phyloP scores from a whole-genome alignment of 2,888 invertebrate species.

The Dioctria rufipes region DNA sequence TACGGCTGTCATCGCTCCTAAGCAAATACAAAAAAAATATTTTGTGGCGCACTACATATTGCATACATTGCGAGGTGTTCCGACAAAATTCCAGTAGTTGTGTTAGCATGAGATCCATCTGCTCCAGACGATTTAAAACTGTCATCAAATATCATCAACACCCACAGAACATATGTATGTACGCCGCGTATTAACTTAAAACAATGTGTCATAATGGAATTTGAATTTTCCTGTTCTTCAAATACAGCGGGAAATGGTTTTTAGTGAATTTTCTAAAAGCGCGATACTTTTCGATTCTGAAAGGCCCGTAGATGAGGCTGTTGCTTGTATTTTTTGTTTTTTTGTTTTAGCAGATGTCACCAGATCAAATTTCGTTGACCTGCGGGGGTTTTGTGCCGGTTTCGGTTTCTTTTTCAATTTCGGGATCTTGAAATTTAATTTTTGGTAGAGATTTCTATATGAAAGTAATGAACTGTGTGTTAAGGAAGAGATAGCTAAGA shows the following conservation, averaged over 20 bases:
- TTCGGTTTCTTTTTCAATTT: background rate
- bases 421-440: background rate
- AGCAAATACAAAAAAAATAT: background rate
- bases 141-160: conserved; percentile 18
- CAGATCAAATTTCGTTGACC: conserved; percentile 17
- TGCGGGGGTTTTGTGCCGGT: background rate
- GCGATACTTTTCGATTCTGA: no score
- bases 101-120: background rate
- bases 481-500: no score
- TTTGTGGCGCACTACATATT: background rate
- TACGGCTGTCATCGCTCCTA: background rate
- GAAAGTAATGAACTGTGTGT: no score
- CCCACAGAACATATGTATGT: no score
- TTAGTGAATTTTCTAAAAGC: conserved; percentile 39
- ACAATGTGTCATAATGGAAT: conserved; percentile 40
- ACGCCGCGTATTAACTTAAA: conserved; percentile 18
- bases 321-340: background rate
- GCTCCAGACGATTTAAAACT: background rate
- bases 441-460: conserved; percentile 24
- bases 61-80: background rate
- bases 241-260: conserved; percentile 27
- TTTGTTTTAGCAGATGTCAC: conserved; percentile 17
- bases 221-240: background rate
- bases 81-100: background rate
- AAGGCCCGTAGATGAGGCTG: no score